phyloP scores from a whole-genome alignment of 2,797 vertebrate genomes.

The Gallirallus australis region DNA sequence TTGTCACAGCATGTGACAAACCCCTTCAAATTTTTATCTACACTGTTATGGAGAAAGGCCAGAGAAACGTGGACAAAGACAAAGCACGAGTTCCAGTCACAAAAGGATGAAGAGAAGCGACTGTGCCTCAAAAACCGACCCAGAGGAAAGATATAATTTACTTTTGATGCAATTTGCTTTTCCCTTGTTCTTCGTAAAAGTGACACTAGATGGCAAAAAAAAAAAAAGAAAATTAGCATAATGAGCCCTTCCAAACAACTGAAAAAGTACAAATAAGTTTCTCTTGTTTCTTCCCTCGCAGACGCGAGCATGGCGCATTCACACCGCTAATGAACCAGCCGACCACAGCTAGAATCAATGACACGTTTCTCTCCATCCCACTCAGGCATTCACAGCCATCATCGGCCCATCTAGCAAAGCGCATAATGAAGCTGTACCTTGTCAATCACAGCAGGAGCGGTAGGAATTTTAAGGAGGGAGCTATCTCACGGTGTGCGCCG shows the following conservation, averaged over 20 bases:
- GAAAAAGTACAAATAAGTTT: constrained; percentile 33
- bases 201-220: constrained; percentile 8
- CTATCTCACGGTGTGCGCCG: constrained; percentile 63
- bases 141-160: constrained; percentile 9
- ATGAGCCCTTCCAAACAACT: constrained; percentile 57
- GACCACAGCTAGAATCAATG: constrained; percentile 87
- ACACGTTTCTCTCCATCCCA: constrained; percentile 81
- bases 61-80: background rate
- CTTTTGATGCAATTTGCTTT: constrained; percentile 31
- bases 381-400: constrained; percentile 85
- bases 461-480: constrained; percentile 78
- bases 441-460: constrained; percentile 82
- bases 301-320: constrained; percentile 52
- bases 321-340: constrained; percentile 84
- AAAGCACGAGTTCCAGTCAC: background rate
- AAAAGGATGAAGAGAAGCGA: constrained; percentile 43
- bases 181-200: background rate
- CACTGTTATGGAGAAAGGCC: background rate
- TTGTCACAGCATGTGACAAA: background rate
- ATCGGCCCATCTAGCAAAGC: constrained; percentile 75
- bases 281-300: background rate
- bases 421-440: constrained; percentile 82
- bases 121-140: constrained; percentile 16
- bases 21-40: background rate
- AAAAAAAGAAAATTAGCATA: background rate